Evolutionary conservation across 2,888 invertebrate genomes (phyloP).

Genomic region (Octodonta nipae): DNA sequence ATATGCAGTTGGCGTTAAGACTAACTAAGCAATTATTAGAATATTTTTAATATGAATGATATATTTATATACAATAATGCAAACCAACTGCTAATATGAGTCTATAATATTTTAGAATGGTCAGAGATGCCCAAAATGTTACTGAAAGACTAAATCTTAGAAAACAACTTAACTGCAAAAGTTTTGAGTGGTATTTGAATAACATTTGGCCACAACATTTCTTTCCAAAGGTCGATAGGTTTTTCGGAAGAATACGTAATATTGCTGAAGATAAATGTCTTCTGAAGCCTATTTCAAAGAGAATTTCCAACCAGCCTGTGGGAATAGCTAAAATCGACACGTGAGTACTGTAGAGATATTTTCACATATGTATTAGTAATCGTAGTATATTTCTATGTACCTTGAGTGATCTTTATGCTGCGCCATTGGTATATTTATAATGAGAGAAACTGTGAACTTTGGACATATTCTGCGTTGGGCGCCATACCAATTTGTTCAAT

Average conservation of each 20-base stretch:
- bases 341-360: slow-evolving; percentile 10
- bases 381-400: too few relatives aligned
- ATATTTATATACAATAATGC: too few relatives aligned
- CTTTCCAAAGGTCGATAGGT: slow-evolving; percentile 73
- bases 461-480: too few relatives aligned
- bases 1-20: too few relatives aligned
- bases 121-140: slow-evolving; percentile 49
- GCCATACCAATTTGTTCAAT: too few relatives aligned
- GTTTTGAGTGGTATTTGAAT: slow-evolving; percentile 85
- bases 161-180: slow-evolving; percentile 64
- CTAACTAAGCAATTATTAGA: too few relatives aligned
- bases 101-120: too few relatives aligned
- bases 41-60: too few relatives aligned
- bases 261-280: slow-evolving; percentile 41
- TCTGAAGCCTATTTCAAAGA: slow-evolving; percentile 48
- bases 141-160: slow-evolving; percentile 45
- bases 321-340: slow-evolving; percentile 52
- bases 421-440: too few relatives aligned
- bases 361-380: neutral
- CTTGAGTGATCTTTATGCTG: too few relatives aligned
- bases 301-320: slow-evolving; percentile 51
- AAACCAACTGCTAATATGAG: too few relatives aligned
- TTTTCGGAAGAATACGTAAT: slow-evolving; percentile 73
- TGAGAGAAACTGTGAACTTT: too few relatives aligned
- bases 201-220: slow-evolving; percentile 95